Base-by-base conservation (phyloP, 2,888 invertebrate species). In the Atrina japonica region DNA sequence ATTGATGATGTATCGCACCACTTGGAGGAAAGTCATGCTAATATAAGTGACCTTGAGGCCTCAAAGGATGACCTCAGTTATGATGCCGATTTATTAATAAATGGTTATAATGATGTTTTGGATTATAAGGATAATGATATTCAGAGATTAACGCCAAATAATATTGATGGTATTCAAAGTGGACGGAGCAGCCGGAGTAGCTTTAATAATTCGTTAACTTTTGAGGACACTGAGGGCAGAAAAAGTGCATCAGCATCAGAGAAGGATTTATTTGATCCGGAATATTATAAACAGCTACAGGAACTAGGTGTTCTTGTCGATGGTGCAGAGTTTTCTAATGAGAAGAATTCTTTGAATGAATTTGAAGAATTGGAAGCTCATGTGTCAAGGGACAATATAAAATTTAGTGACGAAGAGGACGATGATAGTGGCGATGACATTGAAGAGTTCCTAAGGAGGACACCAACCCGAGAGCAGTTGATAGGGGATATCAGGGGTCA, bases 31-130 rank as follows among this genome's bases (percentile, higher is more conserved):
- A 85, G 84, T 29, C 79, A 80, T 73, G 76, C 86, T 35, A 87
- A 88, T 67, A 87, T 88, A 60, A 88, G 87, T 77, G 88, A 88
- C 70, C 73, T 87, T 56, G 88, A 88, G 70, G 88, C 86, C 5
- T 88, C 88, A 21, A 84, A 83, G 64, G 87, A 86, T 73, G 85
- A 86, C 55, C 69, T 85, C 1, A 83, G 83, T 61, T 81, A 83
- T 70, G 83, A 80, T 29, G 64, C 61, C n/a, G 76, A 73, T 29
- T 58, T 43, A 6, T 60, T 65, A 9, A 49, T 56, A 21, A 76
- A 77, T 63, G 71, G 59, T 43, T 73, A 76, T 53, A 73, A 68
- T 66, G 66, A 41, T 5, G 72, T 65, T 23, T 40, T 60, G 1
- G 73, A 70, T 40, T 60, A 70, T 25, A 71, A 41, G 11, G 49